These are phyloP conservation scores for Machimus rusticus DNA, from an alignment of 2,888 invertebrate species.

Conservation along the genomic window DNA sequence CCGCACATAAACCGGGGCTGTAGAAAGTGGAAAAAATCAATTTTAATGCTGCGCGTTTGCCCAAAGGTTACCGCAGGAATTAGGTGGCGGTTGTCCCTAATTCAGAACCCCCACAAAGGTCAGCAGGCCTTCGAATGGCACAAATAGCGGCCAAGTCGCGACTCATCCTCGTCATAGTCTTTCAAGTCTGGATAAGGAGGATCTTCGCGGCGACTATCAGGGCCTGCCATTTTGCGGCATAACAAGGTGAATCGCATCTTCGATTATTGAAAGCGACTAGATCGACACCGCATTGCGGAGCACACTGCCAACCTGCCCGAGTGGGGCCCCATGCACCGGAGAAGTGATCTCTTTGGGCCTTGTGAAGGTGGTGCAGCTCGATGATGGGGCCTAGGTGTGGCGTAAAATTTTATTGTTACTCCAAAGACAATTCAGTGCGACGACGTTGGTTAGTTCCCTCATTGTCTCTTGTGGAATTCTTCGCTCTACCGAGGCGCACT, in stretches of 20 bases:
- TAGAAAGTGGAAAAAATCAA: slow-evolving; percentile 24
- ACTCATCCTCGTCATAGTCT: background rate
- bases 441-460: slow-evolving; percentile 3
- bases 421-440: slow-evolving; percentile 22
- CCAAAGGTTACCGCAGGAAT: background rate
- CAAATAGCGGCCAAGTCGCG: background rate
- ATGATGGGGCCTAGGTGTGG: slow-evolving; percentile 16
- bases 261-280: slow-evolving; percentile 12
- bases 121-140: background rate
- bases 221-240: background rate
- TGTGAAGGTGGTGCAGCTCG: slow-evolving; percentile 14
- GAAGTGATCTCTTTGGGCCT: slow-evolving; percentile 14
- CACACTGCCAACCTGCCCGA: background rate
- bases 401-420: slow-evolving; percentile 30
- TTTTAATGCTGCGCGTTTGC: background rate
- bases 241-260: background rate
- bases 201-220: background rate
- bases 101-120: background rate
- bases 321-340: background rate
- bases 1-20: background rate
- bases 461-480: slow-evolving; percentile 17
- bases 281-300: slow-evolving; percentile 5
- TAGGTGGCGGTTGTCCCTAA: background rate
- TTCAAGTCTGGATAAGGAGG: background rate
- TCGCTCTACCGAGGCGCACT: background rate